Evolutionary conservation across 2,797 vertebrate species (phyloP).

Genomic region (Emys orbicularis): DNA sequence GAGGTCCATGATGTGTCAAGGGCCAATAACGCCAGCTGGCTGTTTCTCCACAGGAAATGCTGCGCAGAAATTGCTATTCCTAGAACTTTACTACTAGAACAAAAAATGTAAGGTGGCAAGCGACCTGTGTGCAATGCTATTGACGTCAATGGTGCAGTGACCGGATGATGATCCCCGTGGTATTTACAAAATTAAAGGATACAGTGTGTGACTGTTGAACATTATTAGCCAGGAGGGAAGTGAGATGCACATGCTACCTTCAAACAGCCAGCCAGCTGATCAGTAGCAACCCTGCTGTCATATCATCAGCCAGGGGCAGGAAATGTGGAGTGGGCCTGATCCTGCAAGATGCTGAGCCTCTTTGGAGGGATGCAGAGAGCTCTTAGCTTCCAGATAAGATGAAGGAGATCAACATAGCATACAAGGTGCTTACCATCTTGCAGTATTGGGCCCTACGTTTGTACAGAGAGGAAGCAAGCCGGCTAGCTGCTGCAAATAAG

Average conservation of each 20-base stretch:
- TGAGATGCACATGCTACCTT: neutral
- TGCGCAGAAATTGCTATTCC: neutral
- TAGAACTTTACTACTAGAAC: rapidly evolving
- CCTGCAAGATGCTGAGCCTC: neutral
- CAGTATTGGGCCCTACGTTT: neutral
- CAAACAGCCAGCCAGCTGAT: neutral
- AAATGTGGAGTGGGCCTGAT: neutral
- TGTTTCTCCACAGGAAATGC: neutral
- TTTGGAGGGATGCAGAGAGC: neutral
- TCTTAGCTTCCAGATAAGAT: rapidly evolving
- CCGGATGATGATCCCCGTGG: rapidly evolving
- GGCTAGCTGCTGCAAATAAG: neutral
- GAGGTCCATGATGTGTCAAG: neutral
- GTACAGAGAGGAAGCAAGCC: neutral
- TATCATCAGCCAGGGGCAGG: neutral
- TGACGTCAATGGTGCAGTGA: rapidly evolving
- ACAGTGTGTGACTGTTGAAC: rapidly evolving
- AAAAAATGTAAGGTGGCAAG: neutral
- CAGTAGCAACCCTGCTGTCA: neutral
- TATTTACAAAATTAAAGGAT: neutral
- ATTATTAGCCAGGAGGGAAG: neutral
- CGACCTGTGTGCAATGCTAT: rapidly evolving
- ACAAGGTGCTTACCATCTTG: neutral
- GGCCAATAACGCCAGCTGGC: neutral
- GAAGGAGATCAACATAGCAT: neutral